phyloP scores from a whole-genome alignment of 2,888 invertebrate species.

The Dasypolia templi region DNA sequence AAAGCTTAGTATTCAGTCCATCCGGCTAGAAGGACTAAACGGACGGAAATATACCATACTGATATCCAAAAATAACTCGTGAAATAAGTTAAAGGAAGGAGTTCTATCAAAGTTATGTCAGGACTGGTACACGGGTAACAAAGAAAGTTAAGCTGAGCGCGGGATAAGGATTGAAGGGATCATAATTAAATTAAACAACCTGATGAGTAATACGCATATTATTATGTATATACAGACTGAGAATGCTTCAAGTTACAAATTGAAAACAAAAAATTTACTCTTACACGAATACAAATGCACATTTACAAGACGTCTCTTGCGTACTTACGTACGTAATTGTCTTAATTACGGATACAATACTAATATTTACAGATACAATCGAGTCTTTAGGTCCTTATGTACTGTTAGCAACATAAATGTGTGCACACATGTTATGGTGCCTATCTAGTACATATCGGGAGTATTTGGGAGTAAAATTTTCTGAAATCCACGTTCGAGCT shows the following conservation, averaged over 20 bases:
- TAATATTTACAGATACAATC: slow-evolving; percentile 65
- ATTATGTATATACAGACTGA: slow-evolving; percentile 71
- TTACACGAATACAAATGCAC: slow-evolving; percentile 70
- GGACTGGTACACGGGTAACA: neutral
- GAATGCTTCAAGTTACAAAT: slow-evolving; percentile 63
- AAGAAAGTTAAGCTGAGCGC: neutral
- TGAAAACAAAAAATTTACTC: slow-evolving; percentile 71
- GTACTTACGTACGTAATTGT: slow-evolving; percentile 57
- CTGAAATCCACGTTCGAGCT: slow-evolving; percentile 39
- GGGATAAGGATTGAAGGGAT: neutral
- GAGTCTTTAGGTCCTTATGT: slow-evolving; percentile 62
- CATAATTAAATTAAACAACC: slow-evolving; percentile 53
- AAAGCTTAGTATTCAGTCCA: neutral
- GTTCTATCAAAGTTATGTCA: no score
- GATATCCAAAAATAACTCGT: neutral
- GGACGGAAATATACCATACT: neutral
- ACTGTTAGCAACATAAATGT: slow-evolving; percentile 49
- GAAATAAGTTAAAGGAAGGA: neutral
- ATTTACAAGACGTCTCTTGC: slow-evolving; percentile 59
- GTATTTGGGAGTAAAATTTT: slow-evolving; percentile 31
- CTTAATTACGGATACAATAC: slow-evolving; percentile 56
- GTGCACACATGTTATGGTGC: slow-evolving; percentile 33
- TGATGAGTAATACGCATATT: slow-evolving; percentile 56
- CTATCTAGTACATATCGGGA: slow-evolving; percentile 32
- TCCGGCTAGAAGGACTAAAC: slow-evolving; percentile 2